phyloP scores from a whole-genome alignment of 2,888 invertebrate species.

The Galerucella pusilla region DNA sequence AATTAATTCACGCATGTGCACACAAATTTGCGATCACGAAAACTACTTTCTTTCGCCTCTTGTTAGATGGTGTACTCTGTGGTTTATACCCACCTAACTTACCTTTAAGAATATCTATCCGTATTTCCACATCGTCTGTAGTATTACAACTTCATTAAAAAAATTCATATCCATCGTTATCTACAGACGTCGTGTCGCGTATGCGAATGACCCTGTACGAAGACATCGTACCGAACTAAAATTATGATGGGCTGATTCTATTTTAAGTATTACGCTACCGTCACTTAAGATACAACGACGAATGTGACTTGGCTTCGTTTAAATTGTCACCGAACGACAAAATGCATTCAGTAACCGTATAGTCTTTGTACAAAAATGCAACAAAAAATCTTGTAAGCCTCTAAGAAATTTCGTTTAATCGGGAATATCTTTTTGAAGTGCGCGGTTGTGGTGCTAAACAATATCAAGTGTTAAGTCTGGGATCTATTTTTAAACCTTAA shows the following conservation, averaged over 20 bases:
- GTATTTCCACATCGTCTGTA: too few relatives aligned
- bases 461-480: conserved; percentile 16
- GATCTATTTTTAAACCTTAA: conserved; percentile 17
- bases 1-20: too few relatives aligned
- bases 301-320: conserved; percentile 14
- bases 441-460: conserved; percentile 1
- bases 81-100: too few relatives aligned
- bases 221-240: conserved; percentile 22
- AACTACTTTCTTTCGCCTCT: too few relatives aligned
- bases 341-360: conserved; percentile 15
- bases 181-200: background rate
- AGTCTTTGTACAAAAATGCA: conserved; percentile 1
- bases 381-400: background rate
- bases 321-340: conserved; percentile 17
- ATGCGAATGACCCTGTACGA: conserved; percentile 10
- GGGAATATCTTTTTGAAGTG: conserved; percentile 8
- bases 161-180: background rate
- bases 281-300: conserved; percentile 51
- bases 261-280: conserved; percentile 54
- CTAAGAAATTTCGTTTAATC: background rate
- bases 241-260: conserved; percentile 49
- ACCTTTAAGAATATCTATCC: too few relatives aligned
- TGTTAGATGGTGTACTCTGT: too few relatives aligned
- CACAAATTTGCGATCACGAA: too few relatives aligned
- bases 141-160: background rate